Percentiles rank a stretch among this genome's conserved stretches.
These are phyloP conservation scores for Hofmannophila pseudospretella DNA, from an alignment of 2,888 invertebrate species.

Conservation along the genomic window DNA sequence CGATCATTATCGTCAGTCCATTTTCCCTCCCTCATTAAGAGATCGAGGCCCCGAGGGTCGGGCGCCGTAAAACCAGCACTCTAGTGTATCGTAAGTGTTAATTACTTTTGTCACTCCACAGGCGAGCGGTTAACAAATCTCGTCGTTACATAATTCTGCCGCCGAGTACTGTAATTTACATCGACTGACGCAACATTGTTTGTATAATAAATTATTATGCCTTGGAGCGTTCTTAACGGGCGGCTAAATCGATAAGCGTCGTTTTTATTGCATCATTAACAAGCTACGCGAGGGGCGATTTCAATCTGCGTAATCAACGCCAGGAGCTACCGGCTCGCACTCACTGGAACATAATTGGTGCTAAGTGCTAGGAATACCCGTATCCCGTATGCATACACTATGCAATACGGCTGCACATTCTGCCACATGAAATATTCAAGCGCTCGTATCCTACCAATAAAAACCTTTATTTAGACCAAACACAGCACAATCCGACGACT, in stretches of 20 bases:
- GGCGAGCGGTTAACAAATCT: conserved; percentile 66
- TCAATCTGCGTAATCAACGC: conserved; percentile 70
- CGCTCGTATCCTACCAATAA: too few relatives aligned
- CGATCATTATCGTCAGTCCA: conserved; percentile 49
- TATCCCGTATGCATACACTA: too few relatives aligned
- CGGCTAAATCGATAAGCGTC: conserved; percentile 70
- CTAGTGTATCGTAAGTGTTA: conserved; percentile 70
- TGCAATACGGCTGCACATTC: too few relatives aligned
- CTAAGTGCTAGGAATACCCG: conserved; percentile 27
- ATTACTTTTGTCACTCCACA: conserved; percentile 71
- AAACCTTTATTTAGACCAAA: too few relatives aligned
- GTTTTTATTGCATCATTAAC: conserved; percentile 75
- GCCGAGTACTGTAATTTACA: conserved; percentile 63
- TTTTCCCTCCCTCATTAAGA: conserved; percentile 51
- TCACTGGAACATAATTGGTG: conserved; percentile 38
- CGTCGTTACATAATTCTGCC: conserved; percentile 55
- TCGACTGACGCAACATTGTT: conserved; percentile 64
- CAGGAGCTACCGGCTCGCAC: conserved; percentile 34
- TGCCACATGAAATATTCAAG: too few relatives aligned
- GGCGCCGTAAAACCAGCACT: conserved; percentile 59
- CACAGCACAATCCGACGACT: not conserved
- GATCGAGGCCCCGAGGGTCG: conserved; percentile 49
- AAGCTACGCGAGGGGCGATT: conserved; percentile 63
- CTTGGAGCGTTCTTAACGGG: conserved; percentile 65
- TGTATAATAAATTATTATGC: conserved; percentile 68